Conservation (phyloP, 1,140 invertebrate species). For the Cherax quadricarinatus region DNA sequence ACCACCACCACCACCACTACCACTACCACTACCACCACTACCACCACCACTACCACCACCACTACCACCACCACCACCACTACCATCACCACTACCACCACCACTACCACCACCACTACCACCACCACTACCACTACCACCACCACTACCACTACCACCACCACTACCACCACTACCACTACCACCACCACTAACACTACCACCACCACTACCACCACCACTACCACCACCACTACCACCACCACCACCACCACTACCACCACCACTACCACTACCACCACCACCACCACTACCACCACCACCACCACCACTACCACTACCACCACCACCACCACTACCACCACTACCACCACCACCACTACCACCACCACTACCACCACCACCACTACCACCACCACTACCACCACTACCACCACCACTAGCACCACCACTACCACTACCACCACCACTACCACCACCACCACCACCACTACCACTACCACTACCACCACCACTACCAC, state of each 20-base stretch:
- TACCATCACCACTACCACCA: neutral
- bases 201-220: neutral
- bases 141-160: slow-evolving; percentile 3
- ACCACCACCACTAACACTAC: neutral
- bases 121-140: neutral
- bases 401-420: neutral
- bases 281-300: neutral
- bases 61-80: slow-evolving; percentile 1
- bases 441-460: no score
- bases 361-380: slow-evolving; percentile 11
- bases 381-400: neutral
- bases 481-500: neutral
- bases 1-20: slow-evolving; percentile 3
- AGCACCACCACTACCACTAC: neutral
- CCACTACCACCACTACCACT: neutral
- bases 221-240: neutral
- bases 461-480: neutral
- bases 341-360: neutral
- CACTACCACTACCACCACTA: slow-evolving; percentile 5
- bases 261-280: neutral
- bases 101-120: neutral
- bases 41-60: neutral
- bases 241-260: neutral
- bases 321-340: neutral
- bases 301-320: neutral